Conservation (phyloP, 2,797 vertebrate genomes). For the Iguana delicatissima region DNA sequence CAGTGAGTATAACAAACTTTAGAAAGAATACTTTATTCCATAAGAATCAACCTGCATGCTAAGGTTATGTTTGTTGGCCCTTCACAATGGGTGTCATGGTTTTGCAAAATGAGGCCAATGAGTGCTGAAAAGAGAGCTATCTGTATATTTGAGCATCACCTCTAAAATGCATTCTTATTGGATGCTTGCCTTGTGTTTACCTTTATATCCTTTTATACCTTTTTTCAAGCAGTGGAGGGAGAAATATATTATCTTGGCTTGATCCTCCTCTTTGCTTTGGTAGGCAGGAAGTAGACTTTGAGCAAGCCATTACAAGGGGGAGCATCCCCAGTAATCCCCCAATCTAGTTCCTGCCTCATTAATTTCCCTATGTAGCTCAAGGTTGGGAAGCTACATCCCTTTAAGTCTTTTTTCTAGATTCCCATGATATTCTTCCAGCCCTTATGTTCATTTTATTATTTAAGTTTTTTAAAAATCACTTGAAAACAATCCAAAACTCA, state of each 20-base stretch:
- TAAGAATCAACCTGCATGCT: neutral
- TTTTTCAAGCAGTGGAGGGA: too few species aligned
- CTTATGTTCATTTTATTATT: too few species aligned
- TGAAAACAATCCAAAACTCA: too few species aligned
- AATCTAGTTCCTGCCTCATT: neutral
- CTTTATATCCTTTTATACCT: neutral
- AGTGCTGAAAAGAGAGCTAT: neutral
- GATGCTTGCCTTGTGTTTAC: neutral
- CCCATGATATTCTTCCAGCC: too few species aligned
- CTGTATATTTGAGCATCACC: neutral
- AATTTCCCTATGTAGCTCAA: neutral
- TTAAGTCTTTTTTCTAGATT: too few species aligned
- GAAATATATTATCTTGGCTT: too few species aligned
- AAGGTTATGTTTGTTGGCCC: neutral
- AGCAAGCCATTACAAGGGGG: too few species aligned
- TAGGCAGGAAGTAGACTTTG: too few species aligned
- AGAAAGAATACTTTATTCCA: neutral
- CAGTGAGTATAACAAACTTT: neutral
- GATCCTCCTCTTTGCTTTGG: neutral
- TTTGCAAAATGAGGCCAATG: neutral
- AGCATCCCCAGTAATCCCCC: too few species aligned
- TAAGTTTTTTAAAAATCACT: too few species aligned
- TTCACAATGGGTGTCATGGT: neutral
- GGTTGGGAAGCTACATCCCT: too few species aligned
- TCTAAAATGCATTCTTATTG: neutral